Evolutionary conservation across 2,888 invertebrate genomes (phyloP).

Genomic region (Lasioglossum pauxillum): DNA sequence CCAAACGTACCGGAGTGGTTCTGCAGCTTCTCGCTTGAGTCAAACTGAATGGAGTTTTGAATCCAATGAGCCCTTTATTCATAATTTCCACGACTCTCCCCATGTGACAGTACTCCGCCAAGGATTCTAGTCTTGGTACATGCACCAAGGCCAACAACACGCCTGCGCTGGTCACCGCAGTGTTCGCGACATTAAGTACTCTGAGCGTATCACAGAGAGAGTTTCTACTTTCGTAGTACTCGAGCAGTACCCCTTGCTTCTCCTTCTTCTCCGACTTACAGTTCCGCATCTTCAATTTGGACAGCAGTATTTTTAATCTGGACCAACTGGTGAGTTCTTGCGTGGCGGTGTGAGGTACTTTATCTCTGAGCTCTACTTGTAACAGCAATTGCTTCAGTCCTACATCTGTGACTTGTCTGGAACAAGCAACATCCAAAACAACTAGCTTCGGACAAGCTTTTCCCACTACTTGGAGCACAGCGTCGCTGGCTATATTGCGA

Average conservation of each 20-base stretch:
- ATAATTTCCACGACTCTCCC: slow-evolving; percentile 83
- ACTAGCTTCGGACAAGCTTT: slow-evolving; percentile 82
- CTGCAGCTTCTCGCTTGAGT: slow-evolving; percentile 81
- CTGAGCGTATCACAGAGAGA: slow-evolving; percentile 82
- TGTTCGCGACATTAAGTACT: slow-evolving; percentile 83
- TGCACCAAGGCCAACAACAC: slow-evolving; percentile 82
- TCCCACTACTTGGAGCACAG: slow-evolving; percentile 82
- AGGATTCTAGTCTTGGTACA: slow-evolving; percentile 81
- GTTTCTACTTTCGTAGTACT: slow-evolving; percentile 82
- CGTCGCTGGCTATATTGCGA: slow-evolving; percentile 84
- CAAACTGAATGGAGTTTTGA: slow-evolving; percentile 79
- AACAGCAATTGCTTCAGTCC: slow-evolving; percentile 83
- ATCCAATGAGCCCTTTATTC: slow-evolving; percentile 74
- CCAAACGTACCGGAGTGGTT: slow-evolving; percentile 80
- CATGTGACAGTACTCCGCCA: slow-evolving; percentile 84
- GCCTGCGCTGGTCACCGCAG: slow-evolving; percentile 82
- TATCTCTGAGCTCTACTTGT: slow-evolving; percentile 82
- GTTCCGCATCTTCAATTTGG: slow-evolving; percentile 72
- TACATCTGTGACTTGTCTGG: slow-evolving; percentile 83
- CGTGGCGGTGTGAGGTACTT: slow-evolving; percentile 61
- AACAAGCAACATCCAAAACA: slow-evolving; percentile 83
- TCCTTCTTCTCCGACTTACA: slow-evolving; percentile 73
- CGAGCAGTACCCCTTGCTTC: slow-evolving; percentile 78
- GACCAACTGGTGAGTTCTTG: slow-evolving; percentile 79
- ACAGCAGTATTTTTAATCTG: slow-evolving; percentile 76